Evolutionary conservation across 2,113 vertebrate species (phyloP).

Genomic region (Mirza zaza): DNA sequence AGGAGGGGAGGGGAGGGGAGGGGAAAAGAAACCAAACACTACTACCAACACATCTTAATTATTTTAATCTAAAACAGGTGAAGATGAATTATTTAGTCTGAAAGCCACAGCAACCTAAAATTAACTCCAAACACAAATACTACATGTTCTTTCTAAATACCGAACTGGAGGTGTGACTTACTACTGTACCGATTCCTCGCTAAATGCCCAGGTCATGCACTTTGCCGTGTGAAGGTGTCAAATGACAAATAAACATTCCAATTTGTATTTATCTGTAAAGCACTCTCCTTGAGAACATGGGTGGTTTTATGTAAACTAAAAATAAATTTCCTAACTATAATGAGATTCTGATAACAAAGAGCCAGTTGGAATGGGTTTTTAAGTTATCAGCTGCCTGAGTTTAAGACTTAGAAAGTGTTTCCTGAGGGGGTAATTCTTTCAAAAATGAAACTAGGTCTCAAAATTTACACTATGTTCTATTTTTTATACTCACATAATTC

Average conservation of each 20-base stretch:
- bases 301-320: slow-evolving; percentile 9
- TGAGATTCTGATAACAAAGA: neutral
- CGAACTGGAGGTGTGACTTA: neutral
- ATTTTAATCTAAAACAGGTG: neutral
- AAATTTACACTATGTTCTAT: neutral
- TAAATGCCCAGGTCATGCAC: neutral
- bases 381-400: neutral
- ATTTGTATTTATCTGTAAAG: neutral
- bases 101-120: neutral
- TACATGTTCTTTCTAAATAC: neutral
- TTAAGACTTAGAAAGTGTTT: neutral
- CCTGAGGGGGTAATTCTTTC: neutral
- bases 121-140: neutral
- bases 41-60: neutral
- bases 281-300: neutral
- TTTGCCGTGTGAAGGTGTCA: neutral
- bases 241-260: neutral
- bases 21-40: neutral
- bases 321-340: neutral
- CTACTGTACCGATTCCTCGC: neutral
- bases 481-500: neutral
- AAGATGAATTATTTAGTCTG: neutral
- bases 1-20: too few relatives aligned
- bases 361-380: neutral
- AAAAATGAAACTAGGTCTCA: neutral